phyloP scores from a whole-genome alignment of 2,797 vertebrate genomes.

The Pseudopleuronectes americanus region DNA sequence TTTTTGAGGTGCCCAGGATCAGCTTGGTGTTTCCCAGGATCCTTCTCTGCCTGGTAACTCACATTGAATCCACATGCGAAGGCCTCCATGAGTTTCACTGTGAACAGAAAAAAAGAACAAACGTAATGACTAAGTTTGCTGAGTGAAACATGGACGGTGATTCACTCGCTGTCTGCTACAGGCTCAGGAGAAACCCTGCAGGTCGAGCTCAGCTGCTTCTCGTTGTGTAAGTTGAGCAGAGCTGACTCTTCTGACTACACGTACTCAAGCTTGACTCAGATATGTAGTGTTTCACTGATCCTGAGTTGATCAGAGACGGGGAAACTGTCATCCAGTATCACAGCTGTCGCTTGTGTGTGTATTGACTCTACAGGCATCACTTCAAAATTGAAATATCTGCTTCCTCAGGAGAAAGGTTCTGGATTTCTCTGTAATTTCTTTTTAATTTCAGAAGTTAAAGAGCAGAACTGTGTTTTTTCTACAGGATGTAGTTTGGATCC shows the following conservation, averaged over 20 bases:
- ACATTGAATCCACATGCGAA: constrained; percentile 18
- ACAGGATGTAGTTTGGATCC: constrained; percentile 20
- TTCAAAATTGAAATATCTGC: too few relatives aligned
- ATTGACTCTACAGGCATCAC: too few relatives aligned
- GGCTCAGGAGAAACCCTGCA: constrained; percentile 6
- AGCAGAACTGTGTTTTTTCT: constrained; percentile 27
- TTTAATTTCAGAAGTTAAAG: not conserved
- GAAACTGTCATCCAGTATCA: not conserved
- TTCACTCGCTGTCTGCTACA: constrained; percentile 26
- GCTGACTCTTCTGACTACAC: constrained; percentile 9
- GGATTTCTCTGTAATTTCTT: not conserved
- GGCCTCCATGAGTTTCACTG: constrained; percentile 9
- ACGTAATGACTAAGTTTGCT: constrained; percentile 37
- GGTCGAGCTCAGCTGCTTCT: constrained; percentile 18
- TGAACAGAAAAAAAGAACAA: constrained; percentile 9
- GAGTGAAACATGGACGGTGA: constrained; percentile 33
- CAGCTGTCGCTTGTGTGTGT: not conserved
- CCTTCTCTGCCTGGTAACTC: not conserved
- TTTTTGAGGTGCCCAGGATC: too few relatives aligned
- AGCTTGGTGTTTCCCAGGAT: constrained; percentile 15
- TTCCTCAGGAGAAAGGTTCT: not conserved
- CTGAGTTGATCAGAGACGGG: constrained; percentile 3
- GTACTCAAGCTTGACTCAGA: constrained; percentile 26
- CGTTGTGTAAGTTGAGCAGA: constrained; percentile 1
- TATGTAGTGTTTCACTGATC: not conserved